Conservation (phyloP, 2,113 vertebrate species). For the Corvus hawaiiensis region DNA sequence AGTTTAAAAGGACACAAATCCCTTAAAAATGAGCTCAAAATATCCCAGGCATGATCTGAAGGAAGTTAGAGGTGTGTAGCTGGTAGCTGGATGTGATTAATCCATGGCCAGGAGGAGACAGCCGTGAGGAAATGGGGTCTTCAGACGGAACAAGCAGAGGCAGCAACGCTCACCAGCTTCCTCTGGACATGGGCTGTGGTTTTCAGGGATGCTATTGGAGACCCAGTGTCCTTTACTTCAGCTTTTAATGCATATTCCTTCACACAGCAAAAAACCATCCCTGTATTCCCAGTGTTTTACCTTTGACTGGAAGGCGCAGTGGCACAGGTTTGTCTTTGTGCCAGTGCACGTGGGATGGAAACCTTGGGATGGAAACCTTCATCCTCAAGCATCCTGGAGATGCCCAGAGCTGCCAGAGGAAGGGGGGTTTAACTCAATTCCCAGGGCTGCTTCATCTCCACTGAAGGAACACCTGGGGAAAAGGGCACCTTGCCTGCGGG, state of each 20-base stretch:
- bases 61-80: neutral
- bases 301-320: neutral
- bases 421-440: neutral
- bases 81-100: slow-evolving; percentile 17
- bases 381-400: neutral
- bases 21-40: neutral
- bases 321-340: neutral
- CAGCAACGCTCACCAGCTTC: neutral
- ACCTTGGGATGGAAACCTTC: neutral
- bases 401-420: neutral
- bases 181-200: neutral
- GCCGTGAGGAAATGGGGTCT: neutral
- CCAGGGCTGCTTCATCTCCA: neutral
- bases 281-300: neutral
- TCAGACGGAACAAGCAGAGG: neutral
- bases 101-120: neutral
- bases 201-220: neutral
- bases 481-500: neutral
- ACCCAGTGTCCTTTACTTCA: neutral
- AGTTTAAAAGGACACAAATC: neutral
- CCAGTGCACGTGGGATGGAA: rapidly evolving
- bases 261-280: neutral
- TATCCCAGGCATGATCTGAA: neutral
- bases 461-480: neutral
- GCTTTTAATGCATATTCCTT: neutral